These are phyloP conservation scores for Galerucella pusilla DNA, from an alignment of 2,888 invertebrate genomes.

Conservation along the genomic window DNA sequence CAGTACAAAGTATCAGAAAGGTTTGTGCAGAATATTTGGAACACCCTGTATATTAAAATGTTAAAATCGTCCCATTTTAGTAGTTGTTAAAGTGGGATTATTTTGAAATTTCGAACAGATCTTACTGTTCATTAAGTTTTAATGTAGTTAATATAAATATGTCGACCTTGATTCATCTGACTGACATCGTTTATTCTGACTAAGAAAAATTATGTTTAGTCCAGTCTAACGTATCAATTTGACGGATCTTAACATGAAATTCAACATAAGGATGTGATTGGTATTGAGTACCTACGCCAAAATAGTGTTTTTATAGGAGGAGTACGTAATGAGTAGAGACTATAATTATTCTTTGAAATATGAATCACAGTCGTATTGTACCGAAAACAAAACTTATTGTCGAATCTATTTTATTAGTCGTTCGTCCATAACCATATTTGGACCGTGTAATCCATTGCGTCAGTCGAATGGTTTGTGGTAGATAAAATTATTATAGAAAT, in stretches of 20 bases:
- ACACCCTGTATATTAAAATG: background rate
- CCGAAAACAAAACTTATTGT: constrained; percentile 26
- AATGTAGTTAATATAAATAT: background rate
- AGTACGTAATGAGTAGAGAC: background rate
- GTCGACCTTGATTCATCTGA: background rate
- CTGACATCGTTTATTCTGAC: background rate
- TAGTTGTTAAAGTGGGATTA: too few species aligned
- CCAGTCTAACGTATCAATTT: background rate
- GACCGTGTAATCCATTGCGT: constrained; percentile 6
- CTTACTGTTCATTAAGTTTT: background rate
- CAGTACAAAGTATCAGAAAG: too few species aligned
- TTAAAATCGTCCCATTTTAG: too few species aligned
- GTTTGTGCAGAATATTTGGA: too few species aligned
- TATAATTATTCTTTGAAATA: constrained; percentile 18
- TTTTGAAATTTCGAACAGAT: background rate
- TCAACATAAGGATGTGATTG: background rate
- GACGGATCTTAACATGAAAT: background rate
- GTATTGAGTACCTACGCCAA: background rate
- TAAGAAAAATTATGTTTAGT: background rate
- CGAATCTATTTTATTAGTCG: constrained; percentile 9
- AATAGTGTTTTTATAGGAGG: background rate
- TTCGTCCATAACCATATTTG: constrained; percentile 23
- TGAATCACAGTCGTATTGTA: constrained; percentile 18
- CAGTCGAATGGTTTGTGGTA: background rate
- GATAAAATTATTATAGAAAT: background rate